Percentiles rank a stretch among this genome's conserved stretches.
Evolutionary conservation across 2,113 vertebrate genomes (phyloP).

Genomic region (Protomyctophum bolini): DNA sequence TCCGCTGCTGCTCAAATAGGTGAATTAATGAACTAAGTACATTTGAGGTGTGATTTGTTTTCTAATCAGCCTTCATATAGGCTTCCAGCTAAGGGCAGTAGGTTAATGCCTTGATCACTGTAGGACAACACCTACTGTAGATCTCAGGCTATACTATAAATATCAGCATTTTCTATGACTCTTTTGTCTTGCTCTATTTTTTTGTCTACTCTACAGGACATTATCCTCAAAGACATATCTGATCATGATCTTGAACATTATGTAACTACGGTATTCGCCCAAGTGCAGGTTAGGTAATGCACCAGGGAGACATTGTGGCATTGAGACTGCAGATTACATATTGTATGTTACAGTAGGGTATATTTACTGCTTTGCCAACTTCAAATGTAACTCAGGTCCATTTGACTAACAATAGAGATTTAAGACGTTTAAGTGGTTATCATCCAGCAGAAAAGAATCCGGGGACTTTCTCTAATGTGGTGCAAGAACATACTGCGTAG

Average conservation of each 20-base stretch:
- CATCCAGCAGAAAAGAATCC: neutral
- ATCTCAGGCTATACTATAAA: slow-evolving; percentile 3
- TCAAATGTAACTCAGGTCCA: too few species aligned
- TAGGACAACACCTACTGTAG: slow-evolving; percentile 6
- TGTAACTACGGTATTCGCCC: too few species aligned
- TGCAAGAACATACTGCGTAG: neutral
- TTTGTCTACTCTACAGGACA: neutral
- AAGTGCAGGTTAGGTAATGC: neutral
- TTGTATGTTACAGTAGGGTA: too few species aligned
- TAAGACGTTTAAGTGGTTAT: neutral
- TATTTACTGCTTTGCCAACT: too few species aligned
- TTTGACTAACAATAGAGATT: too few species aligned
- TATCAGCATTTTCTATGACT: neutral
- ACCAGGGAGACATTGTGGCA: neutral
- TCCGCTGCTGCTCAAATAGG: neutral
- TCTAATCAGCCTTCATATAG: slow-evolving; percentile 29
- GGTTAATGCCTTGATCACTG: slow-evolving; percentile 45
- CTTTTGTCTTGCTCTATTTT: neutral
- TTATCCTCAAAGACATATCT: neutral
- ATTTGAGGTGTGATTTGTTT: slow-evolving; percentile 29
- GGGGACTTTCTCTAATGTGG: slow-evolving; percentile 8
- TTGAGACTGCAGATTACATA: neutral
- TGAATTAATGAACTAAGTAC: slow-evolving; percentile 27
- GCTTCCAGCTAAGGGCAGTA: slow-evolving; percentile 49
- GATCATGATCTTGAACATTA: too few species aligned